Percentiles rank a stretch among this genome's conserved stretches.
Evolutionary conservation across 2,888 invertebrate species (phyloP).

Genomic region (Tachina lurida): DNA sequence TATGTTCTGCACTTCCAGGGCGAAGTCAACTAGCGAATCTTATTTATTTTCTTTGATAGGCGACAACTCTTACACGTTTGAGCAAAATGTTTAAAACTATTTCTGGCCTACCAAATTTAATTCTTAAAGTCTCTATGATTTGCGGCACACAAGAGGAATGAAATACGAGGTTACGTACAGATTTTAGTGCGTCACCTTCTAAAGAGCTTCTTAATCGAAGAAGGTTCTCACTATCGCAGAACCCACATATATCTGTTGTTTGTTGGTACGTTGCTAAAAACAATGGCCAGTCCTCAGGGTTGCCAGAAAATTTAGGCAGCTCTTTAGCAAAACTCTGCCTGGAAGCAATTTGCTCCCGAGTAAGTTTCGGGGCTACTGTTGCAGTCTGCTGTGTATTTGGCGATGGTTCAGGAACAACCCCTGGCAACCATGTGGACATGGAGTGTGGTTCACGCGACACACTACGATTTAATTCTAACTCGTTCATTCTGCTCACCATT

Average conservation of each 20-base stretch:
- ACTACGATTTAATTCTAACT: constrained; percentile 14
- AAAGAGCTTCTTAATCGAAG: constrained; percentile 38
- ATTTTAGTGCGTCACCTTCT: constrained; percentile 31
- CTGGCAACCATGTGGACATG: constrained; percentile 15
- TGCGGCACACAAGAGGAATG: constrained; percentile 53
- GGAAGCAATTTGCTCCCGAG: constrained; percentile 50
- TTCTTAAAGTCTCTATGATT: constrained; percentile 56
- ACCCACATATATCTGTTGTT: constrained; percentile 58
- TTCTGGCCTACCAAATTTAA: constrained; percentile 63
- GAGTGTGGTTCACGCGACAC: neutral
- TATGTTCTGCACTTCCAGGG: constrained; percentile 60
- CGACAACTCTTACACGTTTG: constrained; percentile 50
- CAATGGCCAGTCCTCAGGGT: constrained; percentile 40
- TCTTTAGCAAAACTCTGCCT: constrained; percentile 34
- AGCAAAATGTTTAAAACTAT: constrained; percentile 55
- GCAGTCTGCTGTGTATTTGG: neutral
- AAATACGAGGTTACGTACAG: constrained; percentile 47
- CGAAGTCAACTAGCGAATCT: constrained; percentile 15
- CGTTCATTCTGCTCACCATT: constrained; percentile 1
- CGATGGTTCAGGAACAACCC: neutral
- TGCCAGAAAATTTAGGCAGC: constrained; percentile 17
- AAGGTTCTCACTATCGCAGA: constrained; percentile 59
- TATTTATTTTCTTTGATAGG: constrained; percentile 41
- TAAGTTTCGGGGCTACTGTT: no score
- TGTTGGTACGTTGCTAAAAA: constrained; percentile 60